Base-by-base conservation (phyloP, 1,140 invertebrate genomes). In the Galleria mellonella region DNA sequence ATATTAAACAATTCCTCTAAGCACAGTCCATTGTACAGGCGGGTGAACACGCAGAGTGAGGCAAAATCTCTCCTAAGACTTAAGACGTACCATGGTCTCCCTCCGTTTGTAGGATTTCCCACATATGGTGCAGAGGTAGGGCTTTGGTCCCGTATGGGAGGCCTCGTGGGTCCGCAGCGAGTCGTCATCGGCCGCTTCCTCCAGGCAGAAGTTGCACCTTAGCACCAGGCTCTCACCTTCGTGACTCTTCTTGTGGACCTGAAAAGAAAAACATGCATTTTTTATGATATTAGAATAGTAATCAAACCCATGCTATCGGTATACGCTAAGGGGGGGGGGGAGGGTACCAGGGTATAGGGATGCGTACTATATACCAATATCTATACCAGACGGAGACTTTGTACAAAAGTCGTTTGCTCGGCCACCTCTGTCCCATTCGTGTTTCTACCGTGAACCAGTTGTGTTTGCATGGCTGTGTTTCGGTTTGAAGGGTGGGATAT, bases 231-330 rank as follows among this genome's bases (percentile, higher is more conserved):
- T n/a, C 29, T 75, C 66, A 2, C 68, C 78, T n/a, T 62, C 61
- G 52, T 83, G 78, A 0, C 45, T 58, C 35, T 68, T 72, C 35
- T 72, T 72, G 42, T 87, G 83, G 1, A 85, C 67, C 48, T 81
- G 66, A 35, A 84, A 55, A 0, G 79, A 15, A 10, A n/a, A n/a
- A n/a, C 3, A 40, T 4, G 28, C 4, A 29, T 29, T 4, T 5
- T 29, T 29, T 29, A 9, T 5, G 4, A 5, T 5, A 29, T 29
- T 9, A 29, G 4, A 29, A 29, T 5, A 5, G 28, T 29, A 5
- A 29, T 29, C 4, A 29, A n/a, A n/a, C n/a, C n/a, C n/a, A n/a
- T n/a, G n/a, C n/a, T n/a, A n/a, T n/a, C n/a, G n/a, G n/a, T n/a
- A 29, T 5, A 29, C 4, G 30, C 4, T 32, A 10, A 32, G 30